Conservation (phyloP, 2,797 vertebrate species). For the Enteromius unitaeniatus region DNA sequence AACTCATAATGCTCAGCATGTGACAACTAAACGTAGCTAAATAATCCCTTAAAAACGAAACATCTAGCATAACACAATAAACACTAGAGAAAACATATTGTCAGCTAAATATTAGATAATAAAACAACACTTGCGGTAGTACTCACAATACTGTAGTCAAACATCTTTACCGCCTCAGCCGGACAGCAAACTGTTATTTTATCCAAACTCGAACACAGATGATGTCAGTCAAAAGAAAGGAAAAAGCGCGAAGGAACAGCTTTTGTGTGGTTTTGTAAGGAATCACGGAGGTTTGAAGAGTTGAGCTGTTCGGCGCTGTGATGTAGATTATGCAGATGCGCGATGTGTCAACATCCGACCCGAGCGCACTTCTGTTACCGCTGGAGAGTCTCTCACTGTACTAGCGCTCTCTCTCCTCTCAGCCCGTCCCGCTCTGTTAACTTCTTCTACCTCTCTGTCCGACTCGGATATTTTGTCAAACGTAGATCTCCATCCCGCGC, state of each 20-base stretch:
- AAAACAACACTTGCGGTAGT: neutral
- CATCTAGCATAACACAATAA: neutral
- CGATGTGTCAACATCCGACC: constrained; percentile 41
- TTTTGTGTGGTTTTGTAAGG: neutral
- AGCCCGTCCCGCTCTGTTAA: constrained; percentile 45
- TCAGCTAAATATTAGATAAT: neutral
- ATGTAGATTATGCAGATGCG: constrained; percentile 34
- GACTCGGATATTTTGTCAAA: constrained; percentile 26
- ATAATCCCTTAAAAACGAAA: neutral
- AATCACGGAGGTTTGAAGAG: neutral
- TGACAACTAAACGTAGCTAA: neutral
- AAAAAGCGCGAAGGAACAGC: neutral
- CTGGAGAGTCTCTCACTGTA: constrained; percentile 56
- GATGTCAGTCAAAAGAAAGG: constrained; percentile 19
- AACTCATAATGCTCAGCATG: neutral
- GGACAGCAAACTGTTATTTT: constrained; percentile 19
- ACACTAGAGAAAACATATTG: neutral
- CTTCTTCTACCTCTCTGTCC: constrained; percentile 25
- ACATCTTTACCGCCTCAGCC: constrained; percentile 5
- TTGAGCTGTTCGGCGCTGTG: constrained; percentile 11
- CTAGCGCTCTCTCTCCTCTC: constrained; percentile 62
- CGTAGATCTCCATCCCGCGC: constrained; percentile 19
- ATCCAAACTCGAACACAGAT: constrained; percentile 15
- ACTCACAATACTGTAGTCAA: constrained; percentile 25
- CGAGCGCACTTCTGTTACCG: constrained; percentile 32